These are phyloP conservation scores for Eilema depressum DNA, from an alignment of 2,888 invertebrate species.

Conservation along the genomic window DNA sequence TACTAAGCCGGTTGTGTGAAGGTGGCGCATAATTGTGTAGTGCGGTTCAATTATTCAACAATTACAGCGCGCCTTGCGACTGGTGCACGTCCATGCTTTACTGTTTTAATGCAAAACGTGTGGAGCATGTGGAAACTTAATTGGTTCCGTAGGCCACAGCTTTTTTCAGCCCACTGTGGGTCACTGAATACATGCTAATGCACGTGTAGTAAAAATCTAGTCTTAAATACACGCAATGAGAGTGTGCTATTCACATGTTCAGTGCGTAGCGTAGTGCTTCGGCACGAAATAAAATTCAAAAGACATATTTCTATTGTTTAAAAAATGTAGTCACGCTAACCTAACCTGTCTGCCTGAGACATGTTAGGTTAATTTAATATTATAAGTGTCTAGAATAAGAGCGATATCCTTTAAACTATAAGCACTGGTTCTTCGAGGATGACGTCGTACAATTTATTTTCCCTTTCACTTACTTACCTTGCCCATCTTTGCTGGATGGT, in stretches of 20 bases:
- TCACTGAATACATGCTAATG: neutral
- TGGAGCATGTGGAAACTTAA: neutral
- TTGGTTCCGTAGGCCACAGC: neutral
- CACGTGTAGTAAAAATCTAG: neutral
- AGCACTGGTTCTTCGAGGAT: no score
- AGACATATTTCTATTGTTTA: neutral
- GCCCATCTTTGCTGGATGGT: neutral
- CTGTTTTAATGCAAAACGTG: neutral
- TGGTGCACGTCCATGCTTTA: neutral
- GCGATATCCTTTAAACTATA: no score
- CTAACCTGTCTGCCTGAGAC: no score
- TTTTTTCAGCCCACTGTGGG: neutral
- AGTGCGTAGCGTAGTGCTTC: neutral
- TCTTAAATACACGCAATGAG: neutral
- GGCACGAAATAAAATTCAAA: neutral
- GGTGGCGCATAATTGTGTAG: neutral
- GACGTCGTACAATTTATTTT: no score
- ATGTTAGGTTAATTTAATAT: no score
- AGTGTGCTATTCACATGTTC: neutral
- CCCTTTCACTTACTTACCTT: no score
- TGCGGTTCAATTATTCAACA: constrained; percentile 7
- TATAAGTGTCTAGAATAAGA: no score
- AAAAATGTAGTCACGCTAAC: no score
- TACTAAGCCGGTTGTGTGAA: neutral
- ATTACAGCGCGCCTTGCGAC: neutral